Conservation (phyloP, 1,140 invertebrate species). For the Eupeodes corollae region DNA sequence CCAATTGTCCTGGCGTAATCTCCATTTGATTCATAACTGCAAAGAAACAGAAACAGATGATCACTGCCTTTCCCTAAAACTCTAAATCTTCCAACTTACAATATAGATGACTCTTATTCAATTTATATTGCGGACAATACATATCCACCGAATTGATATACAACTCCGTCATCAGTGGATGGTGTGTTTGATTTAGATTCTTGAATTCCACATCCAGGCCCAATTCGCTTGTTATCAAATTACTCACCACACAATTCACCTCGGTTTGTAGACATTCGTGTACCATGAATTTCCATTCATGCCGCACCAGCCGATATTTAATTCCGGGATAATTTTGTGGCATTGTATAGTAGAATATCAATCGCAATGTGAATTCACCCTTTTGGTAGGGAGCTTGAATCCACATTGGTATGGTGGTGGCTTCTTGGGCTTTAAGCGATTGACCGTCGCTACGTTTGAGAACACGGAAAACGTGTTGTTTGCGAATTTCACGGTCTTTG, state of each 20-base stretch:
- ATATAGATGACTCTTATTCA: constrained; percentile 21
- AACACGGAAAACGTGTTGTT: constrained; percentile 43
- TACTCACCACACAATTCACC: constrained; percentile 41
- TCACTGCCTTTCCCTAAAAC: neutral
- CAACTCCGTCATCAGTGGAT: constrained; percentile 47
- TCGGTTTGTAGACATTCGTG: constrained; percentile 52
- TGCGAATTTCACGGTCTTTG: constrained; percentile 38
- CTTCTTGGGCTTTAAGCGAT: constrained; percentile 44
- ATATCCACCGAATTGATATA: constrained; percentile 24
- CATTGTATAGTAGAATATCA: constrained; percentile 65
- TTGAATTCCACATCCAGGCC: constrained; percentile 50
- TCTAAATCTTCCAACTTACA: constrained; percentile 19
- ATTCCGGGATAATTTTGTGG: constrained; percentile 36
- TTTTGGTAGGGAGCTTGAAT: constrained; percentile 52
- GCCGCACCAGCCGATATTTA: constrained; percentile 55
- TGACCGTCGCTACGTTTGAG: constrained; percentile 30
- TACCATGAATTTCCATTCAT: constrained; percentile 57
- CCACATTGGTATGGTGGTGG: constrained; percentile 50
- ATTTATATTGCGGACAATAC: constrained; percentile 23
- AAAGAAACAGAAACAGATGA: neutral
- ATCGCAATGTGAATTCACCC: constrained; percentile 50
- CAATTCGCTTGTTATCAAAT: constrained; percentile 41
- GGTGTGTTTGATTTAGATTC: constrained; percentile 54
- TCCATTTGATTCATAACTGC: constrained; percentile 31
- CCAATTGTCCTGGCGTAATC: constrained; percentile 17